Evolutionary conservation across 2,797 vertebrate genomes (phyloP), one percentile per base, ranked within the genome.

Genomic region (Hypotaenidia philippensis): DNA sequence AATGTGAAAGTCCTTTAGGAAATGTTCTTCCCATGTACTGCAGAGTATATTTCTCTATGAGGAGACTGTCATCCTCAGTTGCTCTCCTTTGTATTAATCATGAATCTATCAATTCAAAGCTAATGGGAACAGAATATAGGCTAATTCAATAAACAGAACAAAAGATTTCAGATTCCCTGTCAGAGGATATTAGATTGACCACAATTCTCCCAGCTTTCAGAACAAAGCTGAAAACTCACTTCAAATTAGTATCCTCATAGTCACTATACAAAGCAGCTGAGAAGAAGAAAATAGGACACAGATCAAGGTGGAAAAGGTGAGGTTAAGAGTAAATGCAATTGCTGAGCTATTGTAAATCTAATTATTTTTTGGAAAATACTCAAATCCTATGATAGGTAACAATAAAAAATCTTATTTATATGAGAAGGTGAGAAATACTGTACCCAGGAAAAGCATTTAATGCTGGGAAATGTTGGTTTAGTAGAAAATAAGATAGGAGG

Each of bases 91-190:
- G 17, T 88, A 81, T 84, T 93, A 96, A 83, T 70, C 71, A 52
- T 26, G n/a, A 88, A 79, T 60, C 57, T 92, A 89, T 68, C 72
- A 93, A 75, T 90, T 59, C 5, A 5, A 91, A 93, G 56, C 56
- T 56, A 41, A 68, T 19, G 36, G 68, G 74, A 93, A 77, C 56
- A 93, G 79, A 75, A 91, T 74, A 91, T 34, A 77, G 49, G 49
- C 29, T 92, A 91, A 89, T 92, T 96, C 74, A 78, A 93, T 80
- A 92, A 95, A 90, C 47, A 92, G 53, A 74, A 83, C 63, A 92
- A 92, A 91, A 79, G 76, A 89, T 81, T 79, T 90, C 75, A 86
- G 60, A 87, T 88, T 90, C 70, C 38, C 36, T 89, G 49, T 91
- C 83, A 93, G 81, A 84, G 59, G 7, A 82, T 49, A 75, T 95